Base-by-base conservation (phyloP, 2,113 vertebrate genomes). In the Seriola dumerili region DNA sequence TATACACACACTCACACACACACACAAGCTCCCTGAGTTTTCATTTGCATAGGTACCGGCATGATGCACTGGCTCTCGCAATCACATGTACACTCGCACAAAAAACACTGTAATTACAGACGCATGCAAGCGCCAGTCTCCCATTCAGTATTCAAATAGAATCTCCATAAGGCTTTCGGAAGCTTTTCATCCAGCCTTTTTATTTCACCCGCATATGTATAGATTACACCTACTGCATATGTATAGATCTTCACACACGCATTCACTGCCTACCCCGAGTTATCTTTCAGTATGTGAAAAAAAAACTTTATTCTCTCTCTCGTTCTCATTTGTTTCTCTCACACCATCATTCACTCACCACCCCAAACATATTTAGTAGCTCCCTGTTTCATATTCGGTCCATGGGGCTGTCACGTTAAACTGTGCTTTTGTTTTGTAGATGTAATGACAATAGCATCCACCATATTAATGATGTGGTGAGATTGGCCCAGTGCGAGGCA, bases 391-490 rank as follows among this genome's bases (percentile, higher is more conserved):
- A 76, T 58, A 78, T 78, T 73, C 34, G 57, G 71, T 80, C 81
- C 72, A 8, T 61, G 21, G 50, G 13, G 70, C 87, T 52, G 80
- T 78, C 73, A 23, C 77, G 83, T 88, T 88, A 69, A 80, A 81
- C 72, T 48, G 70, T 44, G 88, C 81, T 85, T 85, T 90, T 91
- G 81, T 89, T 88, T 90, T 72, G 78, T 71, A 84, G 81, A 90
- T 91, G 85, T 85, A 85, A 91, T 81, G 79, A 85, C 90, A 85
- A 78, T 79, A 62, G 84, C 77, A 81, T 88, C 85, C 65, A 50
- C 72, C 62, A 69, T 89, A 77, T 91, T 89, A 92, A 91, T 88
- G 92, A 89, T 82, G 78, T 65, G 81, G 52, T 79, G 81, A 87
- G 90, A 90, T 84, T 85, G 85, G 90, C 83, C 89, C 85, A 85